Percentiles rank a stretch among this genome's conserved stretches.
Conservation (phyloP, 2,888 invertebrate species). For the Leucophora obtusa region DNA sequence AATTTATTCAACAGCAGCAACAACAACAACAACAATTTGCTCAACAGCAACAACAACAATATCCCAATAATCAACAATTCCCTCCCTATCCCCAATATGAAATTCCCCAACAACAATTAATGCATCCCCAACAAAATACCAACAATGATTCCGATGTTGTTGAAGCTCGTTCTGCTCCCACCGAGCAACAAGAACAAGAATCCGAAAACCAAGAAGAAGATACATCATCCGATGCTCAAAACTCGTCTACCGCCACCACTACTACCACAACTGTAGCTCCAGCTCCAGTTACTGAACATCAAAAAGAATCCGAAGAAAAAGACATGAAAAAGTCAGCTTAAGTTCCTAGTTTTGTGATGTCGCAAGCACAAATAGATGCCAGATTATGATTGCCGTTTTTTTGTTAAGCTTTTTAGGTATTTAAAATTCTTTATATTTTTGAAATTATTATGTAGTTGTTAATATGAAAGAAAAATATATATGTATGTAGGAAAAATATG, state of each 20-base stretch:
- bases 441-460: slow-evolving; percentile 35
- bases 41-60: slow-evolving; percentile 54
- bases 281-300: slow-evolving; percentile 67
- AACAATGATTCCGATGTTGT: slow-evolving; percentile 72
- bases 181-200: slow-evolving; percentile 32
- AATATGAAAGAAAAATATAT: slow-evolving; percentile 38
- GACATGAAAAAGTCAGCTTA: slow-evolving; percentile 39
- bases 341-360: slow-evolving; percentile 23
- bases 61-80: slow-evolving; percentile 61
- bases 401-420: slow-evolving; percentile 56
- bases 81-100: slow-evolving; percentile 69
- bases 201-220: slow-evolving; percentile 7
- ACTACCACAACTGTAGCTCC: slow-evolving; percentile 67
- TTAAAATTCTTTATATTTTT: slow-evolving; percentile 38
- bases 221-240: background rate
- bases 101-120: slow-evolving; percentile 54
- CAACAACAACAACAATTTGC: slow-evolving; percentile 47
- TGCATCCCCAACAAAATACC: slow-evolving; percentile 47
- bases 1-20: slow-evolving; percentile 9
- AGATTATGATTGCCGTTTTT: slow-evolving; percentile 57
- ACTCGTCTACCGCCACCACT: slow-evolving; percentile 1
- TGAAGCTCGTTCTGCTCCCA: slow-evolving; percentile 69
- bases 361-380: slow-evolving; percentile 27
- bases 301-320: slow-evolving; percentile 41
- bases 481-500: slow-evolving; percentile 21